phyloP scores from a whole-genome alignment of 92 coral and sea anemone genomes.

The Epizoanthus stellaris region DNA sequence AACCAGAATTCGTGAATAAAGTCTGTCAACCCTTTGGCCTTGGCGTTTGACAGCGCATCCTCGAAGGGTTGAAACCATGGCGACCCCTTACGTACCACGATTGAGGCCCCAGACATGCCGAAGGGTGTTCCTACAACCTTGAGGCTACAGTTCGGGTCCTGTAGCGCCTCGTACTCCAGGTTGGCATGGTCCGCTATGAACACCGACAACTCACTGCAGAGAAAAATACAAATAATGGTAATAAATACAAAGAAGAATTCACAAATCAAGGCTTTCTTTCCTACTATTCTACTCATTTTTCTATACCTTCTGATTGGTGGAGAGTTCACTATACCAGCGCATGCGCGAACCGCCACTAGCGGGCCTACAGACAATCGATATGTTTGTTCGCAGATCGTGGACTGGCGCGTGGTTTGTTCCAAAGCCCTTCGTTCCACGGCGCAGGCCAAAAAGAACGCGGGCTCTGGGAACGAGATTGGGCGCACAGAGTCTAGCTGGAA shows the following conservation, averaged over 20 bases:
- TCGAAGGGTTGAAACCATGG: constrained; percentile 70
- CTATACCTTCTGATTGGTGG: too few species aligned
- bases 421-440: too few species aligned
- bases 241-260: constrained; percentile 1
- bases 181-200: constrained; percentile 81
- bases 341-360: too few species aligned
- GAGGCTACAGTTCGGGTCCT: constrained; percentile 72
- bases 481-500: too few species aligned
- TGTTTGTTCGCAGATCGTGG: too few species aligned
- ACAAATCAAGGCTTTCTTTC: too few species aligned
- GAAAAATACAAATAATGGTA: neutral
- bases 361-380: too few species aligned
- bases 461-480: too few species aligned
- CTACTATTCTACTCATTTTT: too few species aligned
- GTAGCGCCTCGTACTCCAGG: constrained; percentile 76
- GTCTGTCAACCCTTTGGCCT: constrained; percentile 83
- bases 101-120: constrained; percentile 89
- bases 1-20: constrained; percentile 86
- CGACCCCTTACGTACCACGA: constrained; percentile 74
- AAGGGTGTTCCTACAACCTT: constrained; percentile 86
- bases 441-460: too few species aligned
- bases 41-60: constrained; percentile 64
- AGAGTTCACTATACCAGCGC: too few species aligned
- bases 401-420: too few species aligned
- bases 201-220: constrained; percentile 73